These are phyloP conservation scores for Gambusia affinis DNA, from an alignment of 2,113 vertebrate genomes.

Conservation along the genomic window DNA sequence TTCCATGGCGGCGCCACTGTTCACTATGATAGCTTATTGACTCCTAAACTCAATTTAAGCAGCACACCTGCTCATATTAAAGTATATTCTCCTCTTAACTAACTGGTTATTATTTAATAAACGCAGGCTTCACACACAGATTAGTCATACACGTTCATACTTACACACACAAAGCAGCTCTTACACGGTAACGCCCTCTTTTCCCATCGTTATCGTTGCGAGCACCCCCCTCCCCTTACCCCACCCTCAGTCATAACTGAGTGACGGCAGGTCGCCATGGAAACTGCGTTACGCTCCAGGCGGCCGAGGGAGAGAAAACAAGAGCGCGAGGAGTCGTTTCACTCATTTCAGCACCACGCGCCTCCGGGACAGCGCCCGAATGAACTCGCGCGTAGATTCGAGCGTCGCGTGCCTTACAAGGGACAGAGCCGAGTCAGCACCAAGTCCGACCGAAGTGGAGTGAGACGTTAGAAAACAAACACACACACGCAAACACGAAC, in stretches of 20 bases:
- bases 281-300: constrained; percentile 86
- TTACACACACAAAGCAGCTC: constrained; percentile 16
- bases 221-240: background rate
- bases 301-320: constrained; percentile 82
- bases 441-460: constrained; percentile 13
- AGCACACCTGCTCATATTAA: too few species aligned
- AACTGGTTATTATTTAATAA: background rate
- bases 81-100: too few species aligned
- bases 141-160: constrained; percentile 46
- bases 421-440: constrained; percentile 48
- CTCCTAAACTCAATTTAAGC: background rate
- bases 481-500: constrained; percentile 5
- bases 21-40: background rate
- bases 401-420: constrained; percentile 42
- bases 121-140: background rate
- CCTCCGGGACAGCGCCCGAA: constrained; percentile 82
- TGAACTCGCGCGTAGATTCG: constrained; percentile 54
- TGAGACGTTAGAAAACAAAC: constrained; percentile 18
- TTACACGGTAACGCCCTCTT: constrained; percentile 43
- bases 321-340: constrained; percentile 73
- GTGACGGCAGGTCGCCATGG: constrained; percentile 89
- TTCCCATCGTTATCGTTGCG: constrained; percentile 41
- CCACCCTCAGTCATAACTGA: constrained; percentile 67
- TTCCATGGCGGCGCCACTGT: background rate
- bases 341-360: constrained; percentile 84